Conservation (phyloP, 2,888 invertebrate genomes). For the Dromius quadrimaculatus region DNA sequence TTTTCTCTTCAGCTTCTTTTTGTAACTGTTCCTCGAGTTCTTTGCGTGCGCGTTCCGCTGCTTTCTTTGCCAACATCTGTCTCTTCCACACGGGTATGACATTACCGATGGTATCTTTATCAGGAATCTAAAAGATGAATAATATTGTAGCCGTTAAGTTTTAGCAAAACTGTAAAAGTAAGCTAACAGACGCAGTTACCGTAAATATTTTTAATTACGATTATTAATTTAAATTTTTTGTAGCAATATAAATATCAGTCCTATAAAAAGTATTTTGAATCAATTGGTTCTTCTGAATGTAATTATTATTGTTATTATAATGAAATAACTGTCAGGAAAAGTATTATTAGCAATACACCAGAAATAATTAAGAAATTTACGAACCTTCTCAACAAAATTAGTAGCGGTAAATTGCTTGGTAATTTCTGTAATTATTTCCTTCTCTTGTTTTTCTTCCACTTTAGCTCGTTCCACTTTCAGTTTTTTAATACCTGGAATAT, state of each 20-base stretch:
- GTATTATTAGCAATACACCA: neutral
- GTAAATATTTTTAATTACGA: neutral
- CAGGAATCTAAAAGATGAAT: conserved; percentile 82
- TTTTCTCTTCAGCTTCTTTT: conserved; percentile 85
- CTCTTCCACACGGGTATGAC: conserved; percentile 95
- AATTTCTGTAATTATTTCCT: conserved; percentile 86
- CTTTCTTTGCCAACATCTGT: conserved; percentile 94
- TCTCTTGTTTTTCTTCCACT: conserved; percentile 84
- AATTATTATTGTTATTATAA: neutral
- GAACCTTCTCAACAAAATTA: conserved; percentile 91
- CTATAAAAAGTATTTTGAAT: neutral
- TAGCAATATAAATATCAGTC: neutral
- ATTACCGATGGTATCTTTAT: conserved; percentile 88
- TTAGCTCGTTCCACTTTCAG: conserved; percentile 91
- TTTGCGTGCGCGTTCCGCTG: conserved; percentile 91
- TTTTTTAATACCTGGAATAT: conserved; percentile 93
- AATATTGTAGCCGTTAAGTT: no score
- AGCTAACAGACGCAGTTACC: neutral
- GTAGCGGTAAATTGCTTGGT: conserved; percentile 86
- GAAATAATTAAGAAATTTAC: conserved; percentile 60
- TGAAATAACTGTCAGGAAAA: neutral
- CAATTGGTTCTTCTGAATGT: no score
- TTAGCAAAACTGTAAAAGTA: conserved; percentile 3
- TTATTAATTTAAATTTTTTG: neutral
- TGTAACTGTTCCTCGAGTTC: conserved; percentile 90